Conservation (phyloP, 2,113 vertebrate genomes). For the Zosterops hypoxanthus region DNA sequence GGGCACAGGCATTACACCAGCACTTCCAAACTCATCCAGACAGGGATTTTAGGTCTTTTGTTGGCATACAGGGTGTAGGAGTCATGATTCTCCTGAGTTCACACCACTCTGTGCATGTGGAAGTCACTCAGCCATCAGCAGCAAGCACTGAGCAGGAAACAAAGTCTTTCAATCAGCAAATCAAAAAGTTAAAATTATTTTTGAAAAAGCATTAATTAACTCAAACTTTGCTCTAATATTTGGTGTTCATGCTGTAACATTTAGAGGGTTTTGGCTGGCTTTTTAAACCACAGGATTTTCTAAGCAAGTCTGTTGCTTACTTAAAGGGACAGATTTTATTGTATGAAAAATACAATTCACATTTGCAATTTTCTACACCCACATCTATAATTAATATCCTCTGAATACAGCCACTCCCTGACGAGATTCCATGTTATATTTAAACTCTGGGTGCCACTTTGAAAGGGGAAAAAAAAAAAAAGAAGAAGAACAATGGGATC, state of each 20-base stretch:
- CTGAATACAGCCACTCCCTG: slow-evolving; percentile 44
- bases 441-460: slow-evolving; percentile 32
- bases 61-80: not conserved
- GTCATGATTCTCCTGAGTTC: not conserved
- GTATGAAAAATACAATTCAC: slow-evolving; percentile 1
- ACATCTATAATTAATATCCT: slow-evolving; percentile 58
- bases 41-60: not conserved
- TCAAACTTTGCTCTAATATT: not conserved
- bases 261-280: not conserved
- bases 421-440: slow-evolving; percentile 53
- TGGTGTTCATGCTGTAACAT: not conserved
- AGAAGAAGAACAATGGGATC: not conserved
- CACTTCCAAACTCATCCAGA: not conserved
- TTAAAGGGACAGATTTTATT: slow-evolving; percentile 32
- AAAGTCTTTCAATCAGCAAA: not conserved
- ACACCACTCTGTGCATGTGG: accelerated
- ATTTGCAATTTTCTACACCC: slow-evolving; percentile 55
- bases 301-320: slow-evolving; percentile 5
- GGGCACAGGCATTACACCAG: accelerated
- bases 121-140: not conserved
- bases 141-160: not conserved
- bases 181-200: not conserved
- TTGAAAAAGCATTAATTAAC: not conserved
- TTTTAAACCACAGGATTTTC: slow-evolving; percentile 13
- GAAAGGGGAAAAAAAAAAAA: not conserved